Percentiles rank a stretch among this genome's conserved stretches.
phyloP scores from a whole-genome alignment of 2,113 vertebrate species.

The Apus apus region DNA sequence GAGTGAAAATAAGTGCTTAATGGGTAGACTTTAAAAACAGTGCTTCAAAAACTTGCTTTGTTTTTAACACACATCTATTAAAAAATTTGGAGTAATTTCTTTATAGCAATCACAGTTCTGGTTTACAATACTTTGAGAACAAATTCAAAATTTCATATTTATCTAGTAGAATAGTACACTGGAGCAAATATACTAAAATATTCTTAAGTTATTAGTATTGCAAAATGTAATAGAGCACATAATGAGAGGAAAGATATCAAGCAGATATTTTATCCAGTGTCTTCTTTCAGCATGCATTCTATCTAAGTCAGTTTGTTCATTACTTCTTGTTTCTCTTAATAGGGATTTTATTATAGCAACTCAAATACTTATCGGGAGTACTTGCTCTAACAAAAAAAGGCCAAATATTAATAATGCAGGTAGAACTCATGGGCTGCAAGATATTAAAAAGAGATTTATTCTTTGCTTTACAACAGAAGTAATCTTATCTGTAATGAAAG shows the following conservation, averaged over 20 bases:
- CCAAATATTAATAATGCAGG: not conserved
- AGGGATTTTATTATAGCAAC: not conserved
- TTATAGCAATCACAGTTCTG: not conserved
- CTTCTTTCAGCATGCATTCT: not conserved
- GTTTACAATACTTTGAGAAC: not conserved
- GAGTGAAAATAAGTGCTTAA: not conserved
- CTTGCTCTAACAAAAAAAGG: not conserved
- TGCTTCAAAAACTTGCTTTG: not conserved
- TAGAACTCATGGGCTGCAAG: not conserved
- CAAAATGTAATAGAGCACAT: not conserved
- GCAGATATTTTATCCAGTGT: not conserved
- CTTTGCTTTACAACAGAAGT: not conserved
- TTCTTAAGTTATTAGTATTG: not conserved
- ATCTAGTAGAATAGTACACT: not conserved
- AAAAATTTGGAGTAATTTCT: not conserved
- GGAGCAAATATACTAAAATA: not conserved
- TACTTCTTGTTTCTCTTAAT: not conserved
- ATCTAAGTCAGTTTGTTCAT: not conserved
- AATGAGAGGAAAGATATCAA: not conserved
- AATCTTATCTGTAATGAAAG: not conserved
- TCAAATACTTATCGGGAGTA: not conserved
- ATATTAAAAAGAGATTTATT: not conserved
- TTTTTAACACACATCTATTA: not conserved
- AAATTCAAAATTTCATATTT: not conserved
- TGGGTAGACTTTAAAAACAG: not conserved